Evolutionary conservation across 2,113 vertebrate genomes (phyloP), one percentile per base, ranked within the genome.

Genomic region (Clinocottus analis): DNA sequence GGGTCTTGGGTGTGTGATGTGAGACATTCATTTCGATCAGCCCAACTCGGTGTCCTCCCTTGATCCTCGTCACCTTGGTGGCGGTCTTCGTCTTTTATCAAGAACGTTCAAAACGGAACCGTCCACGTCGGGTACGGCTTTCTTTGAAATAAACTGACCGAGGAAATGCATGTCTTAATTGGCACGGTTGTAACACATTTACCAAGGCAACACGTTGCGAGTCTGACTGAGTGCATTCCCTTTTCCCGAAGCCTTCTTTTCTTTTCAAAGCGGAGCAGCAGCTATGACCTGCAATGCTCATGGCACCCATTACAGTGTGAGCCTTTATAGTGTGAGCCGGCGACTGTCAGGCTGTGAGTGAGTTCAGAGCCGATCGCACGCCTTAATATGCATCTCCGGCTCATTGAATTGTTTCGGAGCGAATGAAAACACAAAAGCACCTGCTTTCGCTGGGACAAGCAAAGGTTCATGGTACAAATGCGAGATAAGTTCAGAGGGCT

Each of bases 371-470:
- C 45, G 66, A 14, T 66, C 64, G 62, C 12, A 2, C 73, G 72
- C 59, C 65, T 83, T 83, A 75, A 74, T 69, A 85, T 78, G 64
- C 71, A 78, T 72, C 67, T 67, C 72, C 31, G 37, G 47, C 29
- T 41, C 55, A 69, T 12, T 83, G 73, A 66, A 77, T 72, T 84
- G 58, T 53, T 86, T 45, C 2, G 53, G 63, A 82, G 79, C 64
- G 80, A 89, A 82, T 77, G 61, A 41, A 83, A 87, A 83, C n/a
- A 45, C 64, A 76, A 83, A n/a, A 85, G 59, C 58, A 65, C 59
- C 76, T 76, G 64, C 67, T 39, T 5, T 80, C 35, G 1, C 63
- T 58, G 67, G 72, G 76, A 75, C 51, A 41, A 69, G 53, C 78
- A 72, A 69, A 79, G 53, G 70, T 83, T 79, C 59, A 41, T 45